Evolutionary conservation across 2,113 vertebrate species (phyloP).

Genomic region (Struthio camelus): DNA sequence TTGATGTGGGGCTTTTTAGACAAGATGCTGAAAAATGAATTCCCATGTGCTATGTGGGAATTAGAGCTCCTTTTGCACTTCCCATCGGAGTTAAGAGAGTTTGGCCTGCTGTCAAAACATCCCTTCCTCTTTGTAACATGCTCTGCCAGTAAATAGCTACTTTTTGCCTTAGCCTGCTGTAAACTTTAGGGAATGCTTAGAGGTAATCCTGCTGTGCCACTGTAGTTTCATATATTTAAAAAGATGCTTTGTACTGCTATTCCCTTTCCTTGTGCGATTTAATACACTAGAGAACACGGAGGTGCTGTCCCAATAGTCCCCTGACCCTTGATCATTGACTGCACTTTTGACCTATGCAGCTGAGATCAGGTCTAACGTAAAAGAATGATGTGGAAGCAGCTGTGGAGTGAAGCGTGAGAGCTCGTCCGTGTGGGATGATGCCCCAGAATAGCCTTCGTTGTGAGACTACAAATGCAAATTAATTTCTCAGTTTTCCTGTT

Average conservation of each 20-base stretch:
- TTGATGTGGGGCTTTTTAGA: not conserved
- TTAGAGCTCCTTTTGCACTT: slow-evolving; percentile 22
- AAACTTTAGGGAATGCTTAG: not conserved
- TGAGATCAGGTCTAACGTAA: not conserved
- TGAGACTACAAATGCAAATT: not conserved
- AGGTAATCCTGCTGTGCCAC: not conserved
- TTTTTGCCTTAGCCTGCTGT: not conserved
- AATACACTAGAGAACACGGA: not conserved
- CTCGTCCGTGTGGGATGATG: not conserved
- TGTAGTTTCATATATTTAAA: not conserved
- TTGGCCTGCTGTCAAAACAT: not conserved
- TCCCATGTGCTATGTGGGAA: slow-evolving; percentile 43
- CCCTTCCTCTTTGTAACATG: not conserved
- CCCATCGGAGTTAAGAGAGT: not conserved
- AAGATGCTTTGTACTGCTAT: not conserved
- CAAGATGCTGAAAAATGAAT: slow-evolving; percentile 9
- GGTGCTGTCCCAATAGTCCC: not conserved
- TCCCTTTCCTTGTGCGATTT: not conserved
- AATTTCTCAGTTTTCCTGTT: not conserved
- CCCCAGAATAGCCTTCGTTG: not conserved
- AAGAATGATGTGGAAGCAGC: not conserved
- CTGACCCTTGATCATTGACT: not conserved
- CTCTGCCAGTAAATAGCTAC: not conserved
- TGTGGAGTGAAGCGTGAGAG: not conserved
- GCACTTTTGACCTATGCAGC: not conserved